Percentiles rank a stretch among this genome's conserved stretches.
These are phyloP conservation scores for Drosophila bunnanda DNA, from an alignment of 2,888 invertebrate genomes.

Conservation along the genomic window DNA sequence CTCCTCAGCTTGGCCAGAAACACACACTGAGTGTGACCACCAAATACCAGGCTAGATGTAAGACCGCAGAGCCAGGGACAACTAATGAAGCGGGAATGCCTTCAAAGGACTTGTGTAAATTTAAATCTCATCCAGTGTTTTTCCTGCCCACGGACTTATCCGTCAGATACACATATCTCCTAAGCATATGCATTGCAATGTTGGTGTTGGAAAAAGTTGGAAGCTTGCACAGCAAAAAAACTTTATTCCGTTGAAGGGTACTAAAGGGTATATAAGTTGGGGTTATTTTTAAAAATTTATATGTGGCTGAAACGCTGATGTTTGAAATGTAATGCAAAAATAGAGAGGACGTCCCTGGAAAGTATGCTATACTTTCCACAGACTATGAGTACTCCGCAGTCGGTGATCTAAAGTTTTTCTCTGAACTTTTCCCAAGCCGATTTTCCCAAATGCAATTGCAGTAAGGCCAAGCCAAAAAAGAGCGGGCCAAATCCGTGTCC, in stretches of 20 bases:
- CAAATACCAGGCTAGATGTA: constrained; percentile 3
- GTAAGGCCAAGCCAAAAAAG: constrained; percentile 1
- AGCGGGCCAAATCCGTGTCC: constrained; percentile 27
- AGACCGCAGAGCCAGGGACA: constrained; percentile 10
- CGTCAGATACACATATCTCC: constrained; percentile 20
- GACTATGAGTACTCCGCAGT: background rate
- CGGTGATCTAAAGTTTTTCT: background rate
- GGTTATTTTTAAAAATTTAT: background rate
- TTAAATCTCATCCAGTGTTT: constrained; percentile 29
- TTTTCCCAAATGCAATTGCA: constrained; percentile 21
- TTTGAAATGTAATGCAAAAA: background rate
- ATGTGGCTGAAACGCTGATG: too few relatives aligned
- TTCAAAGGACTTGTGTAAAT: constrained; percentile 32
- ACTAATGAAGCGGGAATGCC: constrained; percentile 17
- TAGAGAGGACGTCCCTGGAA: background rate
- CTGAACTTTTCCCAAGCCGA: background rate
- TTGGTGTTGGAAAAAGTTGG: background rate
- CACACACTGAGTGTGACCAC: constrained; percentile 21
- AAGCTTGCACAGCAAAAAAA: constrained; percentile 10
- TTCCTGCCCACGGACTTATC: constrained; percentile 26
- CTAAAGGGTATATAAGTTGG: background rate
- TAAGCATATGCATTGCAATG: background rate
- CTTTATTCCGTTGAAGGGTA: constrained; percentile 1
- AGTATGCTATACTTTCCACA: background rate
- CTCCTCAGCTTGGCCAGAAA: background rate